Conservation (phyloP, 2,888 invertebrate genomes). For the Altica lythri region DNA sequence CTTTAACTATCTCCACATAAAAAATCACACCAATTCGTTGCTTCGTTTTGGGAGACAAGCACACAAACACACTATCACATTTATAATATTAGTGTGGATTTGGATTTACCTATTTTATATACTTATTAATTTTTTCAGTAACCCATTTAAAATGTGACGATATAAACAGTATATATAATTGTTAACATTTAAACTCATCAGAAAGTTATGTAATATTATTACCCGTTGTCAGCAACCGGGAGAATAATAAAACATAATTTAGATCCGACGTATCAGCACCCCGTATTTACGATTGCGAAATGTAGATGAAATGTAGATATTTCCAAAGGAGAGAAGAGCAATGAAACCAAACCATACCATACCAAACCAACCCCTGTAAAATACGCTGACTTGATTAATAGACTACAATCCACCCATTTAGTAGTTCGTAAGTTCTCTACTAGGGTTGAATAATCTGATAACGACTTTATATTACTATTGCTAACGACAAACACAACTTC, state of each 20-base stretch:
- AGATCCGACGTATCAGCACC: constrained; percentile 44
- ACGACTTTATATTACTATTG: constrained; percentile 49
- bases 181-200: too few relatives aligned
- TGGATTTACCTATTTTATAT: too few relatives aligned
- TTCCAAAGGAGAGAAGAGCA: constrained; percentile 12
- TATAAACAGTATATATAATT: too few relatives aligned
- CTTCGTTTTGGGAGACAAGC: too few relatives aligned
- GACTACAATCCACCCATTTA: constrained; percentile 53
- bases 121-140: too few relatives aligned
- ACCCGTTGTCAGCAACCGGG: constrained; percentile 40
- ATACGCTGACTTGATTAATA: constrained; percentile 50
- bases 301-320: too few relatives aligned
- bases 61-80: too few relatives aligned
- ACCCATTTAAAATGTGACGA: too few relatives aligned
- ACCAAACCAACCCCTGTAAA: constrained; percentile 42
- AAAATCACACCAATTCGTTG: too few relatives aligned
- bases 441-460: constrained; percentile 53
- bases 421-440: constrained; percentile 52
- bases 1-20: too few relatives aligned
- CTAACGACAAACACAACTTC: constrained; percentile 42
- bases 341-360: too few relatives aligned
- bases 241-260: constrained; percentile 46
- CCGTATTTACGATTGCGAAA: constrained; percentile 48
- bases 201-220: constrained; percentile 13
- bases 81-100: too few relatives aligned